These are phyloP conservation scores for Epizoanthus scotinus DNA, from an alignment of 92 coral and sea anemone species.

Conservation along the genomic window DNA sequence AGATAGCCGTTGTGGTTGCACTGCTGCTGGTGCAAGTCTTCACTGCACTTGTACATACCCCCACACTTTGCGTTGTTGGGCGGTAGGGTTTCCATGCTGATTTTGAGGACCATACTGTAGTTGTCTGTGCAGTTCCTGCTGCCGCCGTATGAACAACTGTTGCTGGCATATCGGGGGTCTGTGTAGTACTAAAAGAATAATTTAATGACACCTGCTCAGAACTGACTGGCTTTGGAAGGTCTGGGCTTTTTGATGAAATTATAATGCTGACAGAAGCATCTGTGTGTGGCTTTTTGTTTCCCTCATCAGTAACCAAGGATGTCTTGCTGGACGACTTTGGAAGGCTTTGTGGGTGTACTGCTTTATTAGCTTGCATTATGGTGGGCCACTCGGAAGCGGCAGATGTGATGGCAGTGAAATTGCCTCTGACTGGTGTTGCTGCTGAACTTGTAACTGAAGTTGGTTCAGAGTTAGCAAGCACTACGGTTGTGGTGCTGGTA, in stretches of 20 bases:
- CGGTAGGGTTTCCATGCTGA: constrained; percentile 86
- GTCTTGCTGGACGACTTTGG: constrained; percentile 44
- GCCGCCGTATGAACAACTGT: constrained; percentile 15
- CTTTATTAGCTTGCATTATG: constrained; percentile 86
- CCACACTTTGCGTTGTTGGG: constrained; percentile 77
- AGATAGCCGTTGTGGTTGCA: constrained; percentile 30
- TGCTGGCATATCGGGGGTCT: constrained; percentile 18
- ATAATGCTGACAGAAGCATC: constrained; percentile 6
- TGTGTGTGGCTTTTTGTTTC: constrained; percentile 51
- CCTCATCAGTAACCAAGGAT: constrained; percentile 50
- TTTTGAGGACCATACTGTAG: constrained; percentile 61
- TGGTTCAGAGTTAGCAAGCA: constrained; percentile 59
- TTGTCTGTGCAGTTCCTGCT: constrained; percentile 35
- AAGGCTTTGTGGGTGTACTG: constrained; percentile 11
- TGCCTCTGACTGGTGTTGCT: constrained; percentile 75
- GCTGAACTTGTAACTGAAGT: constrained; percentile 57
- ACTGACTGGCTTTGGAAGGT: constrained; percentile 6
- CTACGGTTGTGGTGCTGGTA: constrained; percentile 64
- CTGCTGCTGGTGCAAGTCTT: constrained; percentile 66
- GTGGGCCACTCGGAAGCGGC: constrained; percentile 98
- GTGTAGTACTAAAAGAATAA: constrained; percentile 9
- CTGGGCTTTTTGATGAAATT: neutral
- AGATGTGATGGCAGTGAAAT: constrained; percentile 83
- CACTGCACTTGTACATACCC: constrained; percentile 81
- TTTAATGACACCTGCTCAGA: constrained; percentile 28